A percentile compares a stretch with the other conserved stretches of the same genome.
These are phyloP conservation scores for Diploscapter pachys DNA, from an alignment of 1,140 invertebrate genomes.

Conservation along the genomic window DNA sequence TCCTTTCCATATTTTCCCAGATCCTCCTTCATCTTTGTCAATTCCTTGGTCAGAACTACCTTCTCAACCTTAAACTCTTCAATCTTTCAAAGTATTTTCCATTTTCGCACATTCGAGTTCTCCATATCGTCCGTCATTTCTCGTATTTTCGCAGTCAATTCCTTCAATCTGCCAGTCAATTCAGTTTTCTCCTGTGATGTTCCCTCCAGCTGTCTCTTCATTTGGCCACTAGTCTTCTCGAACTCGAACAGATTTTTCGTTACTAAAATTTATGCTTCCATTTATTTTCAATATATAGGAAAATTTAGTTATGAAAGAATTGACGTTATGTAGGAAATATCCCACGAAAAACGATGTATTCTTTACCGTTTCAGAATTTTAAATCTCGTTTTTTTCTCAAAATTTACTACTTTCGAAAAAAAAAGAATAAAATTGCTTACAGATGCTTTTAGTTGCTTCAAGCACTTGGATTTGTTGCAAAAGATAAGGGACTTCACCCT, in stretches of 20 bases:
- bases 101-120: slow-evolving; percentile 3
- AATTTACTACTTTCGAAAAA: neutral
- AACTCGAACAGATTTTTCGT: slow-evolving; percentile 36
- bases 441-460: slow-evolving; percentile 40
- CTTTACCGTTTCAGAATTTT: no score
- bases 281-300: no score
- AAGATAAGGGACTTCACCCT: slow-evolving; percentile 39
- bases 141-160: slow-evolving; percentile 18
- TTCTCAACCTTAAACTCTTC: slow-evolving; percentile 21
- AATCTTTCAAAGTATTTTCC: neutral
- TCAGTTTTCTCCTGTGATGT: slow-evolving; percentile 19
- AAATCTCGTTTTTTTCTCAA: no score
- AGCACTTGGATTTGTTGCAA: slow-evolving; percentile 41
- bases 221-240: slow-evolving; percentile 24
- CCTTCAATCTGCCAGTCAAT: slow-evolving; percentile 29
- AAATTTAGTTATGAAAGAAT: no score
- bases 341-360: no score
- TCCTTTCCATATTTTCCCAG: slow-evolving; percentile 10
- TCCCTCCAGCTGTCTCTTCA: slow-evolving; percentile 27
- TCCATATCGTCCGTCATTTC: slow-evolving; percentile 33
- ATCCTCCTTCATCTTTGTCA: slow-evolving; percentile 18
- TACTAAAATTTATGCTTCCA: slow-evolving; percentile 7
- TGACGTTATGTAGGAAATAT: no score
- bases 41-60: slow-evolving; percentile 21
- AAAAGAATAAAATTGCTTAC: slow-evolving; percentile 10